Conservation (phyloP, 2,888 invertebrate species). For the Polydrusus pterygomalis region DNA sequence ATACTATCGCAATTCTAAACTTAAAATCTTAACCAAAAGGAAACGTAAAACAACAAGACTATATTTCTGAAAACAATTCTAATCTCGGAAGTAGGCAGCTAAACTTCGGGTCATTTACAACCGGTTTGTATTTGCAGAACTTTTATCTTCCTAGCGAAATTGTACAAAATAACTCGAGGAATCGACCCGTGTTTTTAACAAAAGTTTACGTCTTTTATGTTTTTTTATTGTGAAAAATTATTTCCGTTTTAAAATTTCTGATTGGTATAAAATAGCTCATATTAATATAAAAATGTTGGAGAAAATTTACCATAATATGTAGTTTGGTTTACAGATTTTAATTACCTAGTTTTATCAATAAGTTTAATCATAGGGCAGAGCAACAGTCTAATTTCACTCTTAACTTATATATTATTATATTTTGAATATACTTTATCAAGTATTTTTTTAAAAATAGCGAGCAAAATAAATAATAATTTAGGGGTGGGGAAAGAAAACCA, state of each 20-base stretch:
- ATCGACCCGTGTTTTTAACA: constrained; percentile 35
- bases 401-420: no score
- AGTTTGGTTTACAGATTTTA: no score
- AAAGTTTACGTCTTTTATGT: constrained; percentile 35
- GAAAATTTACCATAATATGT: no score
- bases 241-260: constrained; percentile 18
- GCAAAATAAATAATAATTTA: no score
- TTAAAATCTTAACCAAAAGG: background rate
- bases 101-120: constrained; percentile 46
- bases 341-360: no score
- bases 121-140: constrained; percentile 40
- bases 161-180: constrained; percentile 42
- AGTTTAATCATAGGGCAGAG: no score
- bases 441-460: no score
- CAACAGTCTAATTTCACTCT: no score
- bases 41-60: background rate
- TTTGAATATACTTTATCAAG: no score
- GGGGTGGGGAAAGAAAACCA: no score
- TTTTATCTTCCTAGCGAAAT: constrained; percentile 45
- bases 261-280: background rate
- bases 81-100: constrained; percentile 37
- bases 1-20: background rate
- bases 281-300: background rate
- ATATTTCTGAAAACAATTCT: constrained; percentile 37
- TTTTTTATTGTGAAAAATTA: constrained; percentile 39